Evolutionary conservation across 2,113 vertebrate genomes (phyloP).

Genomic region (Progne subis): DNA sequence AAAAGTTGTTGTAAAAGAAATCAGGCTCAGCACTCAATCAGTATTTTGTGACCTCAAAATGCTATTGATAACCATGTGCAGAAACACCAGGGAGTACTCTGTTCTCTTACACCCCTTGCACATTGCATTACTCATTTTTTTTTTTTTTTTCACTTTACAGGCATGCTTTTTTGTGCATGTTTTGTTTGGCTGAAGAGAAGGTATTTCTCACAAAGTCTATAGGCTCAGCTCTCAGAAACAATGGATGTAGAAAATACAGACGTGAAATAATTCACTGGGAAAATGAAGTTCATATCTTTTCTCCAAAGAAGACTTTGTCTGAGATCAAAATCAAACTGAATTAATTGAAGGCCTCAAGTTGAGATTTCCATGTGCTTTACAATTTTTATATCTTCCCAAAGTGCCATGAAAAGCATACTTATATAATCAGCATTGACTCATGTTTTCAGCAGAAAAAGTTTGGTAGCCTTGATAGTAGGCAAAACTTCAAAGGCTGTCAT

Average conservation of each 20-base stretch:
- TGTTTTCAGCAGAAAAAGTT: not conserved
- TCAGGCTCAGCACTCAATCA: not conserved
- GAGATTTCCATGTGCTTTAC: not conserved
- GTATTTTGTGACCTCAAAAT: not conserved
- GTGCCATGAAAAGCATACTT: not conserved
- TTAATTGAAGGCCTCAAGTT: not conserved
- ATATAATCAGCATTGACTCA: not conserved
- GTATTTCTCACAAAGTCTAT: not conserved
- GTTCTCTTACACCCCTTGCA: not conserved
- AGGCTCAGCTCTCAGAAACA: not conserved
- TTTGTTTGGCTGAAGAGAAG: not conserved
- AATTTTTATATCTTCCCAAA: not conserved
- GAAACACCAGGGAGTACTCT: not conserved
- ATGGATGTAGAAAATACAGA: not conserved
- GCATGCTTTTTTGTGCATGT: not conserved
- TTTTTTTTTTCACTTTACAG: not conserved
- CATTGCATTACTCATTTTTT: not conserved
- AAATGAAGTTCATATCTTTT: not conserved
- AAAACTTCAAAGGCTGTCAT: conserved; percentile 45
- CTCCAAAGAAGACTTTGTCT: not conserved
- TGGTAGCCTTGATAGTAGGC: not conserved
- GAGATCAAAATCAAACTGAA: conserved; percentile 10
- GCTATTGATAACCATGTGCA: not conserved
- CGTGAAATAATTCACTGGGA: not conserved
- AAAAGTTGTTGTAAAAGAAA: not conserved